Conservation (phyloP, 64 coral and sea anemone species). For the Orbicella faveolata region DNA sequence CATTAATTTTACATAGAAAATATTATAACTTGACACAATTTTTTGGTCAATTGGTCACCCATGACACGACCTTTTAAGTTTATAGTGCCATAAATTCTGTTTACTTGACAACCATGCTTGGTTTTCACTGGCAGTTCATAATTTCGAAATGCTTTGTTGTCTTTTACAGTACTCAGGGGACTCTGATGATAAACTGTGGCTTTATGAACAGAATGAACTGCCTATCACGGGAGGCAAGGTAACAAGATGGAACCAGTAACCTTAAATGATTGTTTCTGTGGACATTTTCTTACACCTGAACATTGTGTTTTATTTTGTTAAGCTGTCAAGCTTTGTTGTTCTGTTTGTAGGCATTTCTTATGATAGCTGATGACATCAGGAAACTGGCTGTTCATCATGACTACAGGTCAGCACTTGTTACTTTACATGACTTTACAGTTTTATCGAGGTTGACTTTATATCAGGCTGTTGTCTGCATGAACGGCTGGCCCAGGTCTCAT, state of each 20-base stretch:
- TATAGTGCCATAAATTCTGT: no score
- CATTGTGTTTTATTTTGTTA: background rate
- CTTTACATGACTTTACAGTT: background rate
- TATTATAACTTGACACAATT: no score
- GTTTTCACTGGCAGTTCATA: background rate
- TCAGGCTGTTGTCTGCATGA: no score
- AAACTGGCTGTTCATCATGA: conserved; percentile 75
- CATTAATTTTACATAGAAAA: no score
- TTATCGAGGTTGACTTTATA: no score
- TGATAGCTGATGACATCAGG: conserved; percentile 86
- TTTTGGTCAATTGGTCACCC: no score
- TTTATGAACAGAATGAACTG: conserved; percentile 90
- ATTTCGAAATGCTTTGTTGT: background rate
- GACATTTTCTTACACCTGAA: background rate
- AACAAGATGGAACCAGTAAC: background rate
- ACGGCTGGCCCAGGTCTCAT: no score
- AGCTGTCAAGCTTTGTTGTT: background rate
- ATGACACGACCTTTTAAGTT: no score
- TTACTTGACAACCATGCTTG: no score
- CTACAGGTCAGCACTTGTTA: conserved; percentile 70
- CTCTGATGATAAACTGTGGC: conserved; percentile 98
- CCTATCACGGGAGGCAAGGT: conserved; percentile 99
- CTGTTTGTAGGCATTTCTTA: conserved; percentile 81
- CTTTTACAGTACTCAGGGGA: conserved; percentile 88
- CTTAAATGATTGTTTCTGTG: no score